Evolutionary conservation across 2,113 vertebrate genomes (phyloP), one percentile per base, ranked within the genome.

Genomic region (Cheilinus undulatus): DNA sequence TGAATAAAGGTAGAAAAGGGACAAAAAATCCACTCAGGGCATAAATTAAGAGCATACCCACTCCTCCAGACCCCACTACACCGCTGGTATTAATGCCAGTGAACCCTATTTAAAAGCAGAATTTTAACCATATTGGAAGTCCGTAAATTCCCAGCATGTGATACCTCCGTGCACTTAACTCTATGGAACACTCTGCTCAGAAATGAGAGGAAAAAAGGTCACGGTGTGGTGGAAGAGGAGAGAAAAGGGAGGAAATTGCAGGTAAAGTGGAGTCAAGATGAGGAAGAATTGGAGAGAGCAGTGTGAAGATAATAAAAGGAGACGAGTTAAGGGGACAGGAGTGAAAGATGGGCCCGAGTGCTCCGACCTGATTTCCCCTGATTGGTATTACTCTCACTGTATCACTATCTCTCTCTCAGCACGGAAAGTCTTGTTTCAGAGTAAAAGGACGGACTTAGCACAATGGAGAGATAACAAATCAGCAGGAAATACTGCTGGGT

Each of bases 401-500:
- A 11, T 67, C 61, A 0, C 48, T 59, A 24, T 28, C 27, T 32
- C 12, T 3, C 19, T 56, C 28, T 22, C 52, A 23, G 34, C 43
- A 8, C 17, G 30, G 50, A 15, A 11, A 40, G 46, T 50, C 64
- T 42, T 17, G 17, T 73, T 65, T 62, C 52, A 28, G 56, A 51
- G 49, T 4, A 64, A 60, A 65, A 80, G 72, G 72, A 36, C 60
- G 58, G 53, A 82, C 51, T 75, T 82, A 61, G 69, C 83, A 78
- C 66, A 73, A 79, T 59, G 69, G 74, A 66, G 40, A 80, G 71
- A 85, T 73, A 78, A 71, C 53, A 62, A 75, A 79, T 83, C 70
- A 81, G 68, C 65, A 85, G 63, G 62, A 86, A 78, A 77, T 77
- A 57, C 49, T 76, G 70, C 81, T 70, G 27, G 13, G 22, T 84